phyloP scores from a whole-genome alignment of 2,113 vertebrate genomes.

The Podiceps cristatus region DNA sequence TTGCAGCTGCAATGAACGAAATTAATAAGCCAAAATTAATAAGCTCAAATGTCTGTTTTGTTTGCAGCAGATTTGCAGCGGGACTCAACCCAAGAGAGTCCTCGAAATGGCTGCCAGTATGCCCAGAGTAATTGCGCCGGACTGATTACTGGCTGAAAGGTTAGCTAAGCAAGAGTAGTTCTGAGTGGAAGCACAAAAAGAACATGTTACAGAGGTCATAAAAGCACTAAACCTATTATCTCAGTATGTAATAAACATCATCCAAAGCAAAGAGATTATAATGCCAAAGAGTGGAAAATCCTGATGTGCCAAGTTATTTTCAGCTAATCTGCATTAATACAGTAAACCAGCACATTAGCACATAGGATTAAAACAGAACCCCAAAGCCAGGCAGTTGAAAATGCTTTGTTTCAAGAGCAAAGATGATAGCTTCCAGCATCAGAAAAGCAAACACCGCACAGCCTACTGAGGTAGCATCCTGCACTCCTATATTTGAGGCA shows the following conservation, averaged over 20 bases:
- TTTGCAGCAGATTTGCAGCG: neutral
- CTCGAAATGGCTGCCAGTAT: neutral
- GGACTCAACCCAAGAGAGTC: neutral
- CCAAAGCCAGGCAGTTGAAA: conserved; percentile 14
- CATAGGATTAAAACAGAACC: conserved; percentile 36
- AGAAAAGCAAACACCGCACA: conserved; percentile 14
- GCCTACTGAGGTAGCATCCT: neutral
- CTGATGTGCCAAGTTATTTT: conserved; percentile 30
- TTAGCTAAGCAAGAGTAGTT: conserved; percentile 17
- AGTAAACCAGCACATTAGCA: conserved; percentile 13
- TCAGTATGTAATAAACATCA: conserved; percentile 21
- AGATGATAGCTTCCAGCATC: neutral
- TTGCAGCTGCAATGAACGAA: conserved; percentile 5
- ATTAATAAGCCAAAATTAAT: conserved; percentile 25
- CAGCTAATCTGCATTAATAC: conserved; percentile 44
- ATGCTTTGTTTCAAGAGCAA: neutral
- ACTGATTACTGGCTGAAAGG: neutral
- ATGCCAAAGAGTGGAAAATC: conserved; percentile 8
- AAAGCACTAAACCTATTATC: conserved; percentile 57
- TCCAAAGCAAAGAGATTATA: conserved; percentile 52
- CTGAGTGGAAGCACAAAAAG: neutral
- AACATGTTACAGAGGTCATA: conserved; percentile 1
- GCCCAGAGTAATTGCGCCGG: neutral
- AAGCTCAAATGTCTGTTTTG: neutral
- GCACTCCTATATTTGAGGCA: neutral